Evolutionary conservation across 2,888 invertebrate genomes (phyloP).

Genomic region (Meiosimyza platycephala): DNA sequence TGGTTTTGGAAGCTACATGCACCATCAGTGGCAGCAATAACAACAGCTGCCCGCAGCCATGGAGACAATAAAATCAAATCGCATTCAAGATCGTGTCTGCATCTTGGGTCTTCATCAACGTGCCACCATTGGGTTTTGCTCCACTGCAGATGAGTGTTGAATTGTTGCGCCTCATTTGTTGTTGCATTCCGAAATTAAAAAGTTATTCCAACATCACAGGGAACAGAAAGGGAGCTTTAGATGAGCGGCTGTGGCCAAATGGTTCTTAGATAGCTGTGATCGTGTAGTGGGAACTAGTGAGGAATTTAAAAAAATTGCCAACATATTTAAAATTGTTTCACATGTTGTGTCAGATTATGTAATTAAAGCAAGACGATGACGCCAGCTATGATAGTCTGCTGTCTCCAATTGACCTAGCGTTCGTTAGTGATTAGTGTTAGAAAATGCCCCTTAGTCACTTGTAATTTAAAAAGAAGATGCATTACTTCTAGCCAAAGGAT

Average conservation of each 20-base stretch:
- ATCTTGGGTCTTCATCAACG: conserved; percentile 12
- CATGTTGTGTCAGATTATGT: conserved; percentile 24
- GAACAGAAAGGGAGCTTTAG: not conserved
- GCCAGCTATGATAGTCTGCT: not conserved
- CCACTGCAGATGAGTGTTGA: conserved; percentile 25
- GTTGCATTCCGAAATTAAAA: conserved; percentile 22
- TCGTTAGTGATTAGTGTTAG: not conserved
- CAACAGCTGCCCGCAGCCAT: conserved; percentile 17
- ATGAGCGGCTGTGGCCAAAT: not conserved
- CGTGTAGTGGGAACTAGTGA: conserved; percentile 25
- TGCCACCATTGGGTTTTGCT: conserved; percentile 10
- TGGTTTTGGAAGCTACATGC: not conserved
- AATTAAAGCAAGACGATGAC: conserved; percentile 17
- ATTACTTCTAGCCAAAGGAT: too few relatives aligned
- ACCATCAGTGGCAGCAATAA: not conserved
- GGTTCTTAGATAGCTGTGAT: not conserved
- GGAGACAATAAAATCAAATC: conserved; percentile 25
- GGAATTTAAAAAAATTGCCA: conserved; percentile 13
- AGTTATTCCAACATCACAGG: conserved; percentile 9
- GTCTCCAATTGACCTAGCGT: not conserved
- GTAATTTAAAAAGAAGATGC: too few relatives aligned
- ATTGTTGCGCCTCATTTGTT: conserved; percentile 12
- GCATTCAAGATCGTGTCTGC: conserved; percentile 29
- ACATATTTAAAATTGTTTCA: conserved; percentile 27
- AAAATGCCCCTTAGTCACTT: too few relatives aligned